phyloP scores from a whole-genome alignment of 2,113 vertebrate species.

The Tretioscincus oriximinensis region DNA sequence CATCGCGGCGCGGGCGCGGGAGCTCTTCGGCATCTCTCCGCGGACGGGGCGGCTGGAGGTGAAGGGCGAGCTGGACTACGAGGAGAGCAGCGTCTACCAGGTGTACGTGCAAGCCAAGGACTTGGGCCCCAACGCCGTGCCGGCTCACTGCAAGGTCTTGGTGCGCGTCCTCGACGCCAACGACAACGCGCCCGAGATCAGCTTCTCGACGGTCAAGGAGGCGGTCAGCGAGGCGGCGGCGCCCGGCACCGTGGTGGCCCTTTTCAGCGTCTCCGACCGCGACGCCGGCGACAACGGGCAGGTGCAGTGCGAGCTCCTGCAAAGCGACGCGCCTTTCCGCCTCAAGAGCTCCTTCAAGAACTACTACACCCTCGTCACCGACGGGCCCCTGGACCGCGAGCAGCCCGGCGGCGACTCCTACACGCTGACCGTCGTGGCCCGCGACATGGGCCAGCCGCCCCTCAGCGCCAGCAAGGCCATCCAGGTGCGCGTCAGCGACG shows the following conservation, averaged over 20 bases:
- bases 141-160: conserved; percentile 95
- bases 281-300: conserved; percentile 94
- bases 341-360: conserved; percentile 94
- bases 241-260: conserved; percentile 91
- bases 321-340: conserved; percentile 91
- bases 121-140: conserved; percentile 92
- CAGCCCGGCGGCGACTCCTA: conserved; percentile 82
- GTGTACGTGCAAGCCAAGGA: conserved; percentile 97
- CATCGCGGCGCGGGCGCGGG: conserved; percentile 87
- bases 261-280: conserved; percentile 91
- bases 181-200: conserved; percentile 95
- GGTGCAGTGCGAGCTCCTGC: conserved; percentile 90
- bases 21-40: conserved; percentile 88
- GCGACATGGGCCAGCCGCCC: conserved; percentile 85
- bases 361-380: conserved; percentile 94
- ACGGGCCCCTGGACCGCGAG: conserved; percentile 91
- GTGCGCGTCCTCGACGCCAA: conserved; percentile 90
- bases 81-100: conserved; percentile 90
- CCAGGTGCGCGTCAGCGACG: conserved; percentile 90
- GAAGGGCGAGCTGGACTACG: conserved; percentile 91
- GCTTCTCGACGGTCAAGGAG: conserved; percentile 95
- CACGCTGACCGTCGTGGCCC: conserved; percentile 90
- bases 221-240: conserved; percentile 91
- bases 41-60: conserved; percentile 92
- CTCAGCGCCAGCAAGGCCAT: conserved; percentile 91